Percentiles rank a stretch among this genome's conserved stretches.
Evolutionary conservation across 2,888 invertebrate species (phyloP).

Genomic region (Netelia melanura): DNA sequence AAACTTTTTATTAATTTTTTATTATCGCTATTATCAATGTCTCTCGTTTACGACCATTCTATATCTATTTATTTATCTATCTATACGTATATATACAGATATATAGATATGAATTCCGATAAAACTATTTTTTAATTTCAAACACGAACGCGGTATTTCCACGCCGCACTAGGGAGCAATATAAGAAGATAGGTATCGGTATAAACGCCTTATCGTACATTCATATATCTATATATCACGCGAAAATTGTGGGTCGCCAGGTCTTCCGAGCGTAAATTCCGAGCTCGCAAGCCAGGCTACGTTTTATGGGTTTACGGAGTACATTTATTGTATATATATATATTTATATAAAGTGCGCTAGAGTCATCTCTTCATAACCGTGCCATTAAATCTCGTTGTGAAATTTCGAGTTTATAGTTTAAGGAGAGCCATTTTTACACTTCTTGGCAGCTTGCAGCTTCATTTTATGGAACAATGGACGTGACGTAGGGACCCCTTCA

Average conservation of each 20-base stretch:
- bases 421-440: background rate
- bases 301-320: constrained; percentile 15
- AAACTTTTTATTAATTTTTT: constrained; percentile 10
- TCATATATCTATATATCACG: background rate
- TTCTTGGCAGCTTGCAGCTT: background rate
- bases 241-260: constrained; percentile 56
- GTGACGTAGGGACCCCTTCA: no score
- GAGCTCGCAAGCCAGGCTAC: constrained; percentile 34
- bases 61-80: no score
- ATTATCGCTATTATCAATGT: constrained; percentile 7
- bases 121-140: constrained; percentile 64
- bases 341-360: background rate
- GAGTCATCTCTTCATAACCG: constrained; percentile 17
- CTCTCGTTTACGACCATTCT: background rate
- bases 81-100: background rate
- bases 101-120: constrained; percentile 31
- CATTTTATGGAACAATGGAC: no score
- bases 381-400: constrained; percentile 6
- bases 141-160: constrained; percentile 46
- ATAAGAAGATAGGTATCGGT: constrained; percentile 39
- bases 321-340: background rate
- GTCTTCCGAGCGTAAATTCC: constrained; percentile 52
- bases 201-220: background rate
- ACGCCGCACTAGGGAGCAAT: constrained; percentile 33
- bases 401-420: constrained; percentile 28